A percentile compares a stretch with the other conserved stretches of the same genome.
Conservation (phyloP, 2,888 invertebrate genomes). For the Tineola bisselliella region DNA sequence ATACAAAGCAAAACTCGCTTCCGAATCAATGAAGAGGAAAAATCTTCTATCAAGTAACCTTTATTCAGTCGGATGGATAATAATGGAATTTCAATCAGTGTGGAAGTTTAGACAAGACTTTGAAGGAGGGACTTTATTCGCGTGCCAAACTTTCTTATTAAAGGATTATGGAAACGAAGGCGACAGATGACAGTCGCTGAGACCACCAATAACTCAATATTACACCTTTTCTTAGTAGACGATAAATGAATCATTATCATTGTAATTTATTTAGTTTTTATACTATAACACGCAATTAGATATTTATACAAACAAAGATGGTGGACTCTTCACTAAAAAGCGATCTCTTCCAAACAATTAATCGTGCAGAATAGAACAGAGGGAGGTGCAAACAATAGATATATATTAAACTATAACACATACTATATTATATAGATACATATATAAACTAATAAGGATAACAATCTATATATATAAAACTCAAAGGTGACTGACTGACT, state of each 20-base stretch:
- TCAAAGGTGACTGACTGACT: too few relatives aligned
- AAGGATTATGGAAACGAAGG: constrained; percentile 40
- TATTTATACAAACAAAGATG: too few relatives aligned
- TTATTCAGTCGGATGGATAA: constrained; percentile 44
- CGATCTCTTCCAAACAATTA: too few relatives aligned
- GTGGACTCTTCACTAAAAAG: too few relatives aligned
- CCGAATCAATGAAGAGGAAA: constrained; percentile 41
- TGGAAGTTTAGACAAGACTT: constrained; percentile 19
- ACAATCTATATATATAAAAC: too few relatives aligned
- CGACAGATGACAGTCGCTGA: constrained; percentile 28
- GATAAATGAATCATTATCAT: constrained; percentile 9
- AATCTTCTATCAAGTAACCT: constrained; percentile 32
- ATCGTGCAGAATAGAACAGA: too few relatives aligned
- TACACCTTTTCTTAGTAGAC: constrained; percentile 22
- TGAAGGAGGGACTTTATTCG: background rate
- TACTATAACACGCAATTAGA: too few relatives aligned
- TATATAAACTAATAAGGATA: too few relatives aligned
- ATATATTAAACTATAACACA: too few relatives aligned
- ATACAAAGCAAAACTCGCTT: constrained; percentile 6
- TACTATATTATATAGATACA: too few relatives aligned
- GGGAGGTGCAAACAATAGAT: too few relatives aligned
- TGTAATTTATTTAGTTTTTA: too few relatives aligned
- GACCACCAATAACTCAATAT: constrained; percentile 28
- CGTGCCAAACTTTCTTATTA: constrained; percentile 46
- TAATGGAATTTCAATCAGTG: constrained; percentile 65